These are phyloP conservation scores for Trichonephila clavata DNA, from an alignment of 1,140 invertebrate species.

Conservation along the genomic window DNA sequence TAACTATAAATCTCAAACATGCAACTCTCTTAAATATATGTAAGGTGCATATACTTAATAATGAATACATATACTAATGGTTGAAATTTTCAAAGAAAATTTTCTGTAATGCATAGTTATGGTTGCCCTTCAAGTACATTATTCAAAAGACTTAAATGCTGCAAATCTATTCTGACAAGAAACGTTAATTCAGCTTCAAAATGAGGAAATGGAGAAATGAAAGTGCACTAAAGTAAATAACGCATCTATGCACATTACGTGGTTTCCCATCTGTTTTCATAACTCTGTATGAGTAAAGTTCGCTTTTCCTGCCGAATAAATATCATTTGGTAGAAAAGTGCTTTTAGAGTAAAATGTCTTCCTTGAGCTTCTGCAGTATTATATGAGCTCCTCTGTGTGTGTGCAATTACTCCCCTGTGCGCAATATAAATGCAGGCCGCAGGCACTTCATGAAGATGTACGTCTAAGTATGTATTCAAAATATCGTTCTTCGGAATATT, in stretches of 20 bases:
- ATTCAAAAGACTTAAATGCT: neutral
- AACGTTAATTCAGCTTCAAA: neutral
- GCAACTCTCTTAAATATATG: too few relatives aligned
- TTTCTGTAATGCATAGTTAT: neutral
- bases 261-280: conserved; percentile 34
- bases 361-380: neutral
- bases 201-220: neutral
- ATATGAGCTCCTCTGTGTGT: neutral
- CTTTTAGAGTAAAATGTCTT: conserved; percentile 39
- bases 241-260: neutral
- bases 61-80: too few relatives aligned
- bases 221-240: conserved; percentile 8
- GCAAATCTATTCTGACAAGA: neutral
- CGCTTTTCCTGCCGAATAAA: conserved; percentile 32
- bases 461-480: conserved; percentile 14
- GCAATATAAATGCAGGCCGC: conserved; percentile 17
- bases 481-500: conserved; percentile 24
- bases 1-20: too few relatives aligned
- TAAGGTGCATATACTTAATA: too few relatives aligned
- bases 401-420: conserved; percentile 41
- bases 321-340: conserved; percentile 42
- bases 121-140: neutral
- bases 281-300: conserved; percentile 10
- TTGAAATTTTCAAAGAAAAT: neutral
- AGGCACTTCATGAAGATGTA: conserved; percentile 33